Percentiles rank a stretch among this genome's conserved stretches.
Evolutionary conservation across 2,797 vertebrate species (phyloP).

Genomic region (Peromyscus melanophrys): DNA sequence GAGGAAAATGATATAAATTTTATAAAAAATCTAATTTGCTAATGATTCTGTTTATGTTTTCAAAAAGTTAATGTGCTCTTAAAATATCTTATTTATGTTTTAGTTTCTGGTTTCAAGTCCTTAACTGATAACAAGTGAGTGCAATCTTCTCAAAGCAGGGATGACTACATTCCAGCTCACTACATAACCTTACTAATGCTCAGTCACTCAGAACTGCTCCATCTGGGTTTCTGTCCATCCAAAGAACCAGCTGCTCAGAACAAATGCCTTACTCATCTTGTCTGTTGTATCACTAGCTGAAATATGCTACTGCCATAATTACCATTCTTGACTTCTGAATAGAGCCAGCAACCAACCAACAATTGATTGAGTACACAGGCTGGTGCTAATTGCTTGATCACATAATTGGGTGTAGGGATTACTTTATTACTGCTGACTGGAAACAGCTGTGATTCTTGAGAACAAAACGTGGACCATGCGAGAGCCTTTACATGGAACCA

Average conservation of each 20-base stretch:
- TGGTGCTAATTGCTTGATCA: constrained; percentile 27
- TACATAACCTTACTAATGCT: constrained; percentile 84
- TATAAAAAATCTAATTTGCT: constrained; percentile 43
- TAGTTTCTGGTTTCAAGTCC: constrained; percentile 76
- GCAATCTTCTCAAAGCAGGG: constrained; percentile 69
- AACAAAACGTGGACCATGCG: not conserved
- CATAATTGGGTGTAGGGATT: constrained; percentile 64
- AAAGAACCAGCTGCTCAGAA: constrained; percentile 86
- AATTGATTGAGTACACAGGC: constrained; percentile 57
- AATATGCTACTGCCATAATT: constrained; percentile 68
- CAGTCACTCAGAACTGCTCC: constrained; percentile 86
- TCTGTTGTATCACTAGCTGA: constrained; percentile 71
- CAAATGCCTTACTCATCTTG: constrained; percentile 75
- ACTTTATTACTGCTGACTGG: constrained; percentile 71
- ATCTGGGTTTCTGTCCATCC: constrained; percentile 85
- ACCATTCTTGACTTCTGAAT: constrained; percentile 68
- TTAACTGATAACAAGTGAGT: constrained; percentile 70
- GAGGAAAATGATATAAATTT: constrained; percentile 50
- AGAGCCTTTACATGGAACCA: constrained; percentile 34
- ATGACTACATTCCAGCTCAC: constrained; percentile 72
- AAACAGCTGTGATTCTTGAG: constrained; percentile 56
- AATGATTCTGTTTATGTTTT: constrained; percentile 10
- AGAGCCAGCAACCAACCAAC: constrained; percentile 54
- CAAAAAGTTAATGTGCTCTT: constrained; percentile 11
- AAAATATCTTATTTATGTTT: constrained; percentile 59